A percentile compares a stretch with the other conserved stretches of the same genome.
Evolutionary conservation across 1,140 invertebrate genomes (phyloP).

Genomic region (Samia ricini): DNA sequence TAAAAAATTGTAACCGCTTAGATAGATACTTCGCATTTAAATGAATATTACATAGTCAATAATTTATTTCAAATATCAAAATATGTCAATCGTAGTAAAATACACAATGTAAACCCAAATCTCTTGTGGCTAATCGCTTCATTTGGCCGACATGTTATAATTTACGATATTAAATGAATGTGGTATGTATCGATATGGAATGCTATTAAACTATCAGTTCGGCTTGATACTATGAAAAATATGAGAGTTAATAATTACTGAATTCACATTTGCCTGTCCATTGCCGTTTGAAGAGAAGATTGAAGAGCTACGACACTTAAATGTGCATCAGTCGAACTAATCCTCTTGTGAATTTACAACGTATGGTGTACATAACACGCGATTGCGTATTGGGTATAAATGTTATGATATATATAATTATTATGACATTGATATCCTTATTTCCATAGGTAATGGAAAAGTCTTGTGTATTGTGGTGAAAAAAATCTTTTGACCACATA

Average conservation of each 20-base stretch:
- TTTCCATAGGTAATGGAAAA: no score
- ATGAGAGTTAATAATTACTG: no score
- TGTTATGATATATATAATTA: no score
- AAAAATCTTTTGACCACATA: no score
- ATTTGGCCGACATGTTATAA: constrained; percentile 40
- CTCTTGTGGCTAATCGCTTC: constrained; percentile 38
- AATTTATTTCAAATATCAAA: constrained; percentile 20
- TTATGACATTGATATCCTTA: no score
- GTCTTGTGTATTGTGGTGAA: no score
- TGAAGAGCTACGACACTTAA: not conserved
- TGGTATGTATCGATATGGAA: not conserved
- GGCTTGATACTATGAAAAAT: not conserved
- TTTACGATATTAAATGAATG: constrained; percentile 32
- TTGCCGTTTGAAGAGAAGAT: not conserved
- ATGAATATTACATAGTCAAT: no score
- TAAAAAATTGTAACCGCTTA: no score
- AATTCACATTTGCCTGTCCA: not conserved
- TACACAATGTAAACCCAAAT: constrained; percentile 15
- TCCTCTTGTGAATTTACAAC: not conserved
- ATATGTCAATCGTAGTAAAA: not conserved
- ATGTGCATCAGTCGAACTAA: not conserved
- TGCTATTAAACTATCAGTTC: not conserved
- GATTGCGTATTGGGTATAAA: not conserved
- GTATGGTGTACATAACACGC: not conserved
- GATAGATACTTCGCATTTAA: no score